Base-by-base conservation (phyloP, 1,140 invertebrate genomes). In the Cephus cinctus region DNA sequence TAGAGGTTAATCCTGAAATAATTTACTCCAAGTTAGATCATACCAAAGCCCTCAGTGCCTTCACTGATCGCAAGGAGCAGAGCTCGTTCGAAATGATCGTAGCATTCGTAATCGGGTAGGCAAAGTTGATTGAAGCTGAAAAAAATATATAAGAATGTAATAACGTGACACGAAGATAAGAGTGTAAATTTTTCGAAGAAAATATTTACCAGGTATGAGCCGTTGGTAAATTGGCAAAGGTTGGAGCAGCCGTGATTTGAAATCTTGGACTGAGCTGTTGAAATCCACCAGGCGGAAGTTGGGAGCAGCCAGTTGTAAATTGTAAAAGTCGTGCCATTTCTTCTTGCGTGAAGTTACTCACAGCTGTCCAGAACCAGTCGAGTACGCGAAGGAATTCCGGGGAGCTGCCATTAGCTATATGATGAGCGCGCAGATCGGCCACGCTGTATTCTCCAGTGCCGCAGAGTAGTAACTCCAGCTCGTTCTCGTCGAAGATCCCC, bases 401-500 rank as follows among this genome's bases (percentile, higher is more conserved):
- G 1, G 89, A 91, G 43, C 85, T 85, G 9, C 92, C 92, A 65
- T 88, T 89, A 12, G 94, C 83, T 53, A 90, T 85, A 70, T 95
- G 90, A 78, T 96, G 87, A 6, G 87, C 83, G 58, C 89, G 87
- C 73, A 96, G 88, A 77, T 97, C 94, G 11, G 89, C 81, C 40
- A 95, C 87, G 52, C 86, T 93, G 75, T 95, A 94, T 64, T 94
- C 90, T n/a, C 90, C 92, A 43, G 91, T 94, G 47, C 94, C 94
- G 75, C 93, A 96, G 64, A 95, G 83, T 15, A 97, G 73, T 49
- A 96, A 73, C 91, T 97, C 94, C 12, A 96, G 78, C 78, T 97
- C 94, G 77, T 95, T 95, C 76, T 97, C 94, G 77, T 96, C 94
- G 77, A 97, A 96, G 69, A 95, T 95, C 66, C 90, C 91, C 40